Evolutionary conservation across 2,797 vertebrate genomes (phyloP).

Genomic region (Poecile montanus): DNA sequence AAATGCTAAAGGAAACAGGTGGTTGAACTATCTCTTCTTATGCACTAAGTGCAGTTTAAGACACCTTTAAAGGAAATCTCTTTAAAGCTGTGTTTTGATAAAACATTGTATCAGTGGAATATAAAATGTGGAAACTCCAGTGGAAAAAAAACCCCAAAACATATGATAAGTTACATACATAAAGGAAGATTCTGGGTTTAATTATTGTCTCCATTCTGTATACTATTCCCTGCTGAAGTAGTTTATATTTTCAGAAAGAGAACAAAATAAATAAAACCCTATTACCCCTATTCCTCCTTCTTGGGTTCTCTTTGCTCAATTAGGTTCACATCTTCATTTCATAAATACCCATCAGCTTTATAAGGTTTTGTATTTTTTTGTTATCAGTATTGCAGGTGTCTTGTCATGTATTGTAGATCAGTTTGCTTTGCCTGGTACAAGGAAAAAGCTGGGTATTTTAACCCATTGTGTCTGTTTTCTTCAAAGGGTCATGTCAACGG

Average conservation of each 20-base stretch:
- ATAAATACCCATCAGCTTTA: background rate
- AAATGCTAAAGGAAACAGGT: background rate
- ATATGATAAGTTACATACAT: background rate
- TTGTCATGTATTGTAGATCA: background rate
- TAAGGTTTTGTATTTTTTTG: background rate
- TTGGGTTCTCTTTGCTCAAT: background rate
- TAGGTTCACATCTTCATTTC: background rate
- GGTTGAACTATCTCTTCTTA: background rate
- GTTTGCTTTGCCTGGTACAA: background rate
- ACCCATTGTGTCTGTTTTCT: background rate
- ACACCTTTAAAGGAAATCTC: background rate
- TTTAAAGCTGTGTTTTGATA: background rate
- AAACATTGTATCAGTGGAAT: background rate
- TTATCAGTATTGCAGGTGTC: background rate
- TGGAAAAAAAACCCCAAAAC: background rate
- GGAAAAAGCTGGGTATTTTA: background rate
- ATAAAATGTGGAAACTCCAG: background rate
- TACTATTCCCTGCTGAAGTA: background rate
- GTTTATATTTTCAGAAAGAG: background rate
- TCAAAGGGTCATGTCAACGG: background rate
- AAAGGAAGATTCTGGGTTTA: constrained; percentile 1
- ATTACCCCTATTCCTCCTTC: background rate
- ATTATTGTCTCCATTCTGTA: background rate
- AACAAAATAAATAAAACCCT: background rate
- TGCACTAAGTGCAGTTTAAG: background rate